Conservation (phyloP, 1,140 invertebrate genomes). For the Temnothorax curvispinosus region DNA sequence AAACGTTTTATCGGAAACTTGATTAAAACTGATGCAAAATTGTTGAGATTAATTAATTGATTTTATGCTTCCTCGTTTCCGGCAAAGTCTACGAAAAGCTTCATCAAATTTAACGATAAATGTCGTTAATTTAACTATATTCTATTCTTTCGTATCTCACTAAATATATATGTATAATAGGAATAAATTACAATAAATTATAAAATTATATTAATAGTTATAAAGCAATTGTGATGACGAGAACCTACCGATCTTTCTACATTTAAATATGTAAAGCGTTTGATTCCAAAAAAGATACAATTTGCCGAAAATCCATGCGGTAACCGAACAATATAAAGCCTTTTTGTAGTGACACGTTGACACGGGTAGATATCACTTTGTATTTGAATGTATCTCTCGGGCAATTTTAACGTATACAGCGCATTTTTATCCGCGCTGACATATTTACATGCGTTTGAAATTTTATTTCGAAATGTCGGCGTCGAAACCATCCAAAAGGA, state of each 20-base stretch:
- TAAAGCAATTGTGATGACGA: background rate
- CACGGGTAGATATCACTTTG: background rate
- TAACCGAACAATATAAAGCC: background rate
- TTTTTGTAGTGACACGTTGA: background rate
- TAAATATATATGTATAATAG: background rate
- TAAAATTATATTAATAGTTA: background rate
- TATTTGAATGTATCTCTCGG: background rate
- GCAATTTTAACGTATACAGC: constrained; percentile 17
- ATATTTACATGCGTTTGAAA: constrained; percentile 23
- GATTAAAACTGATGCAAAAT: constrained; percentile 39
- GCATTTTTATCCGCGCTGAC: constrained; percentile 35
- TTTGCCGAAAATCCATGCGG: constrained; percentile 23
- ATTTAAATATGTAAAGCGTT: background rate
- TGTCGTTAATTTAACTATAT: background rate
- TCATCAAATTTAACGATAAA: constrained; percentile 40
- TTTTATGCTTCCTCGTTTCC: constrained; percentile 39
- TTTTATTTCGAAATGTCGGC: constrained; percentile 20
- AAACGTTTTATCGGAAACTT: constrained; percentile 34
- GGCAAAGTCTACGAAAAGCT: background rate
- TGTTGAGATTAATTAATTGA: constrained; percentile 54
- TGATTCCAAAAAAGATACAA: constrained; percentile 8
- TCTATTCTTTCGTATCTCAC: background rate
- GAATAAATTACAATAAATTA: constrained; percentile 15
- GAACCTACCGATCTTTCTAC: background rate
- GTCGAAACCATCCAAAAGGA: background rate